These are phyloP conservation scores for Cyanoramphus novaezelandiae DNA, from an alignment of 2,113 vertebrate species.

Conservation along the genomic window DNA sequence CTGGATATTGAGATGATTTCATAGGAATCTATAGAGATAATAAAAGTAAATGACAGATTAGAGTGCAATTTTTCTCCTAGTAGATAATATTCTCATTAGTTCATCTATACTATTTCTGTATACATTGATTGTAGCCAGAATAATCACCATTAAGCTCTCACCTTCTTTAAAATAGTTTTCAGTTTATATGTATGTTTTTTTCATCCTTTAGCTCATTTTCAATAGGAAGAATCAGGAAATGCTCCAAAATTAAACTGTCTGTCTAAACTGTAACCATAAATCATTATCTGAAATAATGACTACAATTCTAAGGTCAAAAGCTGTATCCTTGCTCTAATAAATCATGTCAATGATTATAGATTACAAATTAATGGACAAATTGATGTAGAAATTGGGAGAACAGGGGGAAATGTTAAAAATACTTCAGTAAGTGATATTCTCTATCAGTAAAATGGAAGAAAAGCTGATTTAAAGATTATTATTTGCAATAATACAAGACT, in stretches of 20 bases:
- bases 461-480: background rate
- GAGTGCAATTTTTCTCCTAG: background rate
- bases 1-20: background rate
- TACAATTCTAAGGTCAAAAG: slow-evolving; percentile 61
- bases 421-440: background rate
- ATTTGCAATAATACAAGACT: background rate
- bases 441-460: background rate
- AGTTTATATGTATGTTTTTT: background rate
- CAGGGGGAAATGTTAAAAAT: slow-evolving; percentile 41
- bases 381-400: slow-evolving; percentile 9
- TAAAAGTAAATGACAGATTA: background rate
- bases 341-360: slow-evolving; percentile 46
- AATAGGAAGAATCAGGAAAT: background rate
- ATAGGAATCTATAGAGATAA: background rate
- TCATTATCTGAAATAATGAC: slow-evolving; percentile 48
- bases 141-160: fast-evolving
- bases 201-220: background rate
- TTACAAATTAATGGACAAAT: slow-evolving; percentile 40
- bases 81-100: background rate
- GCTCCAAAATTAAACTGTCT: background rate
- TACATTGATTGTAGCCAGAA: background rate
- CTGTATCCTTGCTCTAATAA: slow-evolving; percentile 31
- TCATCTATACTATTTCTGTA: background rate
- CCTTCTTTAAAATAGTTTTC: background rate
- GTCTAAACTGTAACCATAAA: slow-evolving; percentile 43